A percentile compares a stretch with the other conserved stretches of the same genome.
phyloP scores from a whole-genome alignment of 1,140 invertebrate genomes.

The Macrostomum lignano region DNA sequence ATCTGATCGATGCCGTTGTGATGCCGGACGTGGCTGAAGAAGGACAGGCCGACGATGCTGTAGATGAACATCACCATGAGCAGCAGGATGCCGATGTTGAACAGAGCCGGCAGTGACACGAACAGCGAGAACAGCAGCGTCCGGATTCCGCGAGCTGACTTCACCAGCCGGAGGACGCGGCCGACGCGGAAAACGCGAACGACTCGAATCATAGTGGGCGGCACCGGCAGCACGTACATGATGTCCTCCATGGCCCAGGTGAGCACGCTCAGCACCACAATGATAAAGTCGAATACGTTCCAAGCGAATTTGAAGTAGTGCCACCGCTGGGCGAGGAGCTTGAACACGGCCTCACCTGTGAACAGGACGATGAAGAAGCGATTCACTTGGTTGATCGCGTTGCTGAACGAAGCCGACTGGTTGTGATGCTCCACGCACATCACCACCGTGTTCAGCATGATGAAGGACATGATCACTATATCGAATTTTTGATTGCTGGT shows the following conservation, averaged over 20 bases:
- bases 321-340: constrained; percentile 76
- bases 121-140: constrained; percentile 81
- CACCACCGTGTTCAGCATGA: constrained; percentile 85
- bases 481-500: constrained; percentile 94
- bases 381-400: constrained; percentile 58
- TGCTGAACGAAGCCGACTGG: constrained; percentile 44
- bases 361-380: constrained; percentile 93
- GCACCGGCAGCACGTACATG: constrained; percentile 39
- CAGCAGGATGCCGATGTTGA: constrained; percentile 70
- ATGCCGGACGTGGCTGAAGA: constrained; percentile 58
- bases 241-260: constrained; percentile 1
- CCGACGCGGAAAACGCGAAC: constrained; percentile 89
- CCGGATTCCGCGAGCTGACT: constrained; percentile 71
- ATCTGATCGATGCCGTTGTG: constrained; percentile 58
- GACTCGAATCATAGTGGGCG: constrained; percentile 74
- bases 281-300: constrained; percentile 96
- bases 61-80: constrained; percentile 79
- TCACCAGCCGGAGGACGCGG: constrained; percentile 72
- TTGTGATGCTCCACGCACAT: constrained; percentile 91
- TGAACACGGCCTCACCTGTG: constrained; percentile 77
- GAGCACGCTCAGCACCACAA: constrained; percentile 85
- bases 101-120: constrained; percentile 73
- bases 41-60: constrained; percentile 75
- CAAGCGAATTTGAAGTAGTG: constrained; percentile 96
- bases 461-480: constrained; percentile 96